Conservation (phyloP, 2,797 vertebrate species). For the Phrynocephalus forsythii region DNA sequence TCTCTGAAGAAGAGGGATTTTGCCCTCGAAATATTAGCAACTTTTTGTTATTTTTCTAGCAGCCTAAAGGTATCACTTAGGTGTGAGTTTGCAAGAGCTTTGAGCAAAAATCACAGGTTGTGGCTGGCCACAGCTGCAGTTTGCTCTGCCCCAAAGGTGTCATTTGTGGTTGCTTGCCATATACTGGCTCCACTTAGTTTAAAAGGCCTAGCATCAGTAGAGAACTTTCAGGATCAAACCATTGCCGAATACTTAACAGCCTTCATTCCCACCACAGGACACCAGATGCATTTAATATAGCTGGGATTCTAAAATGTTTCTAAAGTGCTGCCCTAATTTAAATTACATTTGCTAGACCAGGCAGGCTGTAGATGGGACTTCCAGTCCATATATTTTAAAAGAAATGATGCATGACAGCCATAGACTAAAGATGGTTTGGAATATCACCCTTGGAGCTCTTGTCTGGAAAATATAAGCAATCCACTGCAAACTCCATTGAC, state of each 20-base stretch:
- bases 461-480: conserved; percentile 57
- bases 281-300: conserved; percentile 10
- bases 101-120: conserved; percentile 7
- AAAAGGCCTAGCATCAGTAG: not conserved
- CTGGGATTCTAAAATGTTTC: conserved; percentile 49
- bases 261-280: conserved; percentile 43
- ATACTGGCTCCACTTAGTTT: not conserved
- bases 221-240: conserved; percentile 10
- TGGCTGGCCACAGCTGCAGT: not conserved
- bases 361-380: conserved; percentile 53
- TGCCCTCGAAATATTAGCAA: too few relatives aligned
- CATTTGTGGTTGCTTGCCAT: conserved; percentile 13
- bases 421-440: conserved; percentile 63
- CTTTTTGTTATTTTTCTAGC: too few relatives aligned
- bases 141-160: not conserved
- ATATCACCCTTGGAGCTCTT: conserved; percentile 56
- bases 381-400: conserved; percentile 43
- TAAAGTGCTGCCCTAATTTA: conserved; percentile 46
- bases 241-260: conserved; percentile 44
- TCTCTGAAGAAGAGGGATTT: too few relatives aligned
- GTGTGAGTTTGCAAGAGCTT: too few relatives aligned
- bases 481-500: conserved; percentile 6
- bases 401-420: conserved; percentile 44
- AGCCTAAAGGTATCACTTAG: too few relatives aligned
- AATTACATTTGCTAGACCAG: conserved; percentile 60